Percentiles rank a stretch among this genome's conserved stretches.
These are phyloP conservation scores for Tringa solitaria DNA, from an alignment of 2,113 vertebrate genomes.

Conservation along the genomic window DNA sequence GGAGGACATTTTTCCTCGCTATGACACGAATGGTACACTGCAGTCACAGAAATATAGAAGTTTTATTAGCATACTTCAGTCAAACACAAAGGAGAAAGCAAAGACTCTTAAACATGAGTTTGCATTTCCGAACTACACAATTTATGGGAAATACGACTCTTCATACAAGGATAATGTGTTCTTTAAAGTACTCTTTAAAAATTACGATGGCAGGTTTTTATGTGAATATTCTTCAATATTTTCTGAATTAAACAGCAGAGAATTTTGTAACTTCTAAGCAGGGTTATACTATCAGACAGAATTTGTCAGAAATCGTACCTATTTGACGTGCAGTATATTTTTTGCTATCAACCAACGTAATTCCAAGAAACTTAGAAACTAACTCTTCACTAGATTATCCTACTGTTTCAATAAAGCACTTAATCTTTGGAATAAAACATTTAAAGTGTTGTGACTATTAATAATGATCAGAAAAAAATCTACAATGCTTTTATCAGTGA, in stretches of 20 bases:
- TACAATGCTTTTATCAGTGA: not conserved
- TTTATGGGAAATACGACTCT: not conserved
- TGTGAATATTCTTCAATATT: not conserved
- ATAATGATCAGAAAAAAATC: fast-evolving
- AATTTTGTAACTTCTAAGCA: not conserved
- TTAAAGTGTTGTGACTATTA: not conserved
- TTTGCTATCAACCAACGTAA: not conserved
- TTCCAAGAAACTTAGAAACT: not conserved
- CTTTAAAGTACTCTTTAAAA: not conserved
- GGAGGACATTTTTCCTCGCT: slow-evolving; percentile 95
- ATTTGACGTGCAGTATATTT: not conserved
- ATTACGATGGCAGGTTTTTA: not conserved
- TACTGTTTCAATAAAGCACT: not conserved
- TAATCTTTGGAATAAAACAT: not conserved
- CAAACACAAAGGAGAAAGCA: not conserved
- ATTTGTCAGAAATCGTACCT: not conserved
- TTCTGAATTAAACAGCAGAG: not conserved
- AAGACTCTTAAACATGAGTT: not conserved
- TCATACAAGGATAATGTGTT: not conserved
- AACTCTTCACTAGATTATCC: not conserved
- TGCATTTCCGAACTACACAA: not conserved
- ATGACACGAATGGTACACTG: slow-evolving; percentile 97
- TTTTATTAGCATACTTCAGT: not conserved
- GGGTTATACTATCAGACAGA: not conserved
- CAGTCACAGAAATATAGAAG: not conserved